Evolutionary conservation across 2,113 vertebrate genomes (phyloP).

Genomic region (Microcebus ravelobensis): DNA sequence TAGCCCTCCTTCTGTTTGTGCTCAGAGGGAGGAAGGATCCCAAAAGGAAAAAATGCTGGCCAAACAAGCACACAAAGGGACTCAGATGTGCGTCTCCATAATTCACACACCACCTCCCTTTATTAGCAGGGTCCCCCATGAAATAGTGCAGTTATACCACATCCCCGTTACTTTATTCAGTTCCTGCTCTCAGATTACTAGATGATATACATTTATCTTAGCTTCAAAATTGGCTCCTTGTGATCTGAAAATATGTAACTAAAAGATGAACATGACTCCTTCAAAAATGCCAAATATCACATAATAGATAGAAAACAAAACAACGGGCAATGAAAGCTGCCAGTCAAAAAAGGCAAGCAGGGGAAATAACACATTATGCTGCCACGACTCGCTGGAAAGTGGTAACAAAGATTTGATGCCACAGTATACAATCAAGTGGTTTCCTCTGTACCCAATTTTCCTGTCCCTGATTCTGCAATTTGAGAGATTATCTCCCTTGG

Average conservation of each 20-base stretch:
- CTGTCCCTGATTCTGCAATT: background rate
- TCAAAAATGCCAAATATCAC: background rate
- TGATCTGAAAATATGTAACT: background rate
- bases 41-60: background rate
- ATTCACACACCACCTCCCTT: background rate
- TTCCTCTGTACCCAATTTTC: background rate
- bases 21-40: background rate
- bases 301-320: background rate
- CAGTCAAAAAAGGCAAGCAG: background rate
- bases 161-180: background rate
- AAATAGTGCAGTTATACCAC: rapidly evolving
- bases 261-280: background rate
- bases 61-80: background rate
- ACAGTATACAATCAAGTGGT: background rate
- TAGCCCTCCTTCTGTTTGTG: background rate
- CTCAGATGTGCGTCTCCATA: rapidly evolving
- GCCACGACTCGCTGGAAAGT: background rate
- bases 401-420: background rate
- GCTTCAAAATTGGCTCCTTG: background rate
- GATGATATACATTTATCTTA: background rate
- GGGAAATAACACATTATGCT: background rate
- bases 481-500: no score
- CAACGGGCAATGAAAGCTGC: background rate
- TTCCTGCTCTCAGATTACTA: background rate
- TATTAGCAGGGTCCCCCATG: no score